phyloP scores from a whole-genome alignment of 2,797 vertebrate species.

The Hylomyscus alleni region DNA sequence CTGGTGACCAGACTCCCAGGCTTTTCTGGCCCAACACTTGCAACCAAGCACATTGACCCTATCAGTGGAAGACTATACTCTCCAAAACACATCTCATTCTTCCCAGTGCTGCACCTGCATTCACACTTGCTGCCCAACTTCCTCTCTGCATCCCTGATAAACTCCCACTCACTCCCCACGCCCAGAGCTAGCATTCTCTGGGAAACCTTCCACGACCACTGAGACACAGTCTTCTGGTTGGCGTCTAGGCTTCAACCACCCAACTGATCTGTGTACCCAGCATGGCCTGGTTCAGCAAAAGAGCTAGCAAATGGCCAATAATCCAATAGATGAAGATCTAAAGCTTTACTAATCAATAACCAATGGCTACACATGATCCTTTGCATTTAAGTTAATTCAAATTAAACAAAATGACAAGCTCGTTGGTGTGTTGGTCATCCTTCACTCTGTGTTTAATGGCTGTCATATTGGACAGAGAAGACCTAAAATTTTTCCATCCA shows the following conservation, averaged over 20 bases:
- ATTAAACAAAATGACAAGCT: constrained; percentile 41
- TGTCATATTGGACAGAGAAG: background rate
- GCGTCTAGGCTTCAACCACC: background rate
- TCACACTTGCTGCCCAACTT: background rate
- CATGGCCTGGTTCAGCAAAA: background rate
- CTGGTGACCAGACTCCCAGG: background rate
- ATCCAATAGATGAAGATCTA: background rate
- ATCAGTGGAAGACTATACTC: background rate
- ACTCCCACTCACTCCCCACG: background rate
- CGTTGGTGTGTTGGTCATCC: background rate
- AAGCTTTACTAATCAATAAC: background rate
- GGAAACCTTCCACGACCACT: background rate
- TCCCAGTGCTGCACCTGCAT: background rate
- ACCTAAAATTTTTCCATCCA: background rate
- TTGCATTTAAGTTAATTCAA: constrained; percentile 5
- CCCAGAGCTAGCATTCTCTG: background rate
- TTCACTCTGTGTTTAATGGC: background rate
- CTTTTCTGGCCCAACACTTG: too few relatives aligned
- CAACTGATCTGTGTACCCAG: background rate
- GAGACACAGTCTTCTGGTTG: background rate
- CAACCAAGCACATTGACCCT: background rate
- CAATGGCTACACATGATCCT: background rate
- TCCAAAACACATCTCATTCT: background rate
- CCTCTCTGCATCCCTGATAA: background rate
- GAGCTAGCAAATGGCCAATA: background rate